Evolutionary conservation across 2,797 vertebrate genomes (phyloP), one percentile per base, ranked within the genome.

Genomic region (Sebastiscus albofasciatus): DNA sequence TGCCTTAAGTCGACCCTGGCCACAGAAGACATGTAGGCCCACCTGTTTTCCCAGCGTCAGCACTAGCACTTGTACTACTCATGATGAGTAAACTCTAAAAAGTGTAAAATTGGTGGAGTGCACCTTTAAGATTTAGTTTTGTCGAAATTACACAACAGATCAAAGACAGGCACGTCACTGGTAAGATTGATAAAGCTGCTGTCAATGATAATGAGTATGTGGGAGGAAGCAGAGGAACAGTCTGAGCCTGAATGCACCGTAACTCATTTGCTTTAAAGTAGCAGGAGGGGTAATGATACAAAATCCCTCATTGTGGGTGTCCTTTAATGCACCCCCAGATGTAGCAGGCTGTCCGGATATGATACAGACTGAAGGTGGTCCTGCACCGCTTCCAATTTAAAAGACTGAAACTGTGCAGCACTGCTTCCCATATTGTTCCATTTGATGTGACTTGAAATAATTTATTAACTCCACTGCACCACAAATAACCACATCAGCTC

Each of bases 381-480:
- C n/a, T 9, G 7, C 58, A n/a, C 29, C 8, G 42, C 49, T 59
- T 69, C 68, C 66, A 74, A 54, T 90, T 72, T 72, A 64, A 72
- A 80, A 62, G n/a, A 67, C 6, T 79, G 76, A 75, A 81, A 67
- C 77, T 69, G 79, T 39, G 81, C 81, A 46, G 67, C 58, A 2
- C 46, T 10, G 77, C 69, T 70, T 72, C 54, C 20, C 61, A 31
- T 67, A 80, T 67, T 64, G 72, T 49, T 75, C 64, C 55, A 59
- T 75, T 69, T 68, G 79, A 79, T 74, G 65, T 22, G 77, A 66
- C 72, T 75, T 42, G 54, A 75, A 73, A 72, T 81, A 4, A 77
- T 83, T 66, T 42, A 80, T 67, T 66, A 77, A 71, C 42, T 69
- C 42, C 54, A 54, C 12, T 62, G 13, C 73, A 55, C 20, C 74